Base-by-base conservation (phyloP, 1,140 invertebrate species). In the Drosophila navojoa region DNA sequence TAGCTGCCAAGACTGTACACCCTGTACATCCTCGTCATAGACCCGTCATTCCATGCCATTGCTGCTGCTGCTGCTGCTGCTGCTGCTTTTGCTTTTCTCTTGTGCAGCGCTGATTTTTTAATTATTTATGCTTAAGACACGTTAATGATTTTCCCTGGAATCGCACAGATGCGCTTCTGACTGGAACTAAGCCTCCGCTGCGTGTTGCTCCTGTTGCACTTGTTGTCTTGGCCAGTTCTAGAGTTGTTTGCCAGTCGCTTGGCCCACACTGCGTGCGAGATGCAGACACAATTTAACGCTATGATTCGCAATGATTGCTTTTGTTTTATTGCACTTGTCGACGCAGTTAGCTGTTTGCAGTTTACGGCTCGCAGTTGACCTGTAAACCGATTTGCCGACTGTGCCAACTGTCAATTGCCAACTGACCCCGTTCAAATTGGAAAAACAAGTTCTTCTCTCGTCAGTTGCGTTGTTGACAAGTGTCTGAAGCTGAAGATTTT, bases 61-160 rank as follows among this genome's bases (percentile, higher is more conserved):
- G 40, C 15, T 27, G 15, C 16, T 27, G 32, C 15, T 45, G 35
- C 2, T 44, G 22, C 5, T 29, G 40, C 13, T 44, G 54, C 1
- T 44, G 22, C 5, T 29, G 40, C 13, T 42, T n/a, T 29, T 40
- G 47, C 15, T 38, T 67, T 69, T 62, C 40, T 52, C 57, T 29
- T 59, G 42, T 19, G 42, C 42, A 47, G 44, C 42, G 42, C 62
- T 55, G 63, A 54, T 76, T 76, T 87, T 86, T 86, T 86, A 86
- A 86, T 86, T 86, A 89, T 86, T 89, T 86, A 86, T 87, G 84
- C 84, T 77, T 82, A 87, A 86, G 79, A 86, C 82, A 82, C 82
- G 82, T 89, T 86, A 79, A 86, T 89, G 79, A 86, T 86, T 87
- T 86, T 86, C 82, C 76, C 53, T 68, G 82, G 79, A 86, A 86